These are phyloP conservation scores for Vireo altiloquus DNA, from an alignment of 2,113 vertebrate species.

Conservation along the genomic window DNA sequence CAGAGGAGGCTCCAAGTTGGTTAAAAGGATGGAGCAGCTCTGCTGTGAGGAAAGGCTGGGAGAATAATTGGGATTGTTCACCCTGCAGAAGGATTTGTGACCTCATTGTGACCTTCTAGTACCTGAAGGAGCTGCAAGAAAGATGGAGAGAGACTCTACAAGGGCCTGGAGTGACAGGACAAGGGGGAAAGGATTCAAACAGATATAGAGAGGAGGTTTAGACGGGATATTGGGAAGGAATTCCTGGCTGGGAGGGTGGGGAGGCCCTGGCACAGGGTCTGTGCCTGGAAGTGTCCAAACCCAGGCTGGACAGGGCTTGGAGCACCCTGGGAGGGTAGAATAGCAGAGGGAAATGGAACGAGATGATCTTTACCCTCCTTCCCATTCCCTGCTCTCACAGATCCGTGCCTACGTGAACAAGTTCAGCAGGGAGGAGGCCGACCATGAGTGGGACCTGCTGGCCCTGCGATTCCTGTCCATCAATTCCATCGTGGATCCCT, in stretches of 20 bases:
- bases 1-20: background rate
- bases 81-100: background rate
- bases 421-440: accelerated
- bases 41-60: background rate
- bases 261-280: background rate
- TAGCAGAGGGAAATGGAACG: accelerated
- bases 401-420: constrained; percentile 85
- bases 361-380: accelerated
- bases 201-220: background rate
- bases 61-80: background rate
- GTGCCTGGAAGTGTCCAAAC: background rate
- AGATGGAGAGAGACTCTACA: too few relatives aligned
- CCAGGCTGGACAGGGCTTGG: background rate
- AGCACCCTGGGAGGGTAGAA: accelerated
- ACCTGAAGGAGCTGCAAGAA: background rate
- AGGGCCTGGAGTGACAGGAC: background rate
- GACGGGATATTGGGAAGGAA: background rate
- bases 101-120: background rate
- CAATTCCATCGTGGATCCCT: constrained; percentile 91
- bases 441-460: constrained; percentile 71
- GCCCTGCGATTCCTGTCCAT: constrained; percentile 87
- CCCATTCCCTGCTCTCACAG: constrained; percentile 49
- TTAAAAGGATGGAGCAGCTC: background rate
- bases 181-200: background rate
- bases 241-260: accelerated